These are phyloP conservation scores for Nematolebias whitei DNA, from an alignment of 2,113 vertebrate species.

Conservation along the genomic window DNA sequence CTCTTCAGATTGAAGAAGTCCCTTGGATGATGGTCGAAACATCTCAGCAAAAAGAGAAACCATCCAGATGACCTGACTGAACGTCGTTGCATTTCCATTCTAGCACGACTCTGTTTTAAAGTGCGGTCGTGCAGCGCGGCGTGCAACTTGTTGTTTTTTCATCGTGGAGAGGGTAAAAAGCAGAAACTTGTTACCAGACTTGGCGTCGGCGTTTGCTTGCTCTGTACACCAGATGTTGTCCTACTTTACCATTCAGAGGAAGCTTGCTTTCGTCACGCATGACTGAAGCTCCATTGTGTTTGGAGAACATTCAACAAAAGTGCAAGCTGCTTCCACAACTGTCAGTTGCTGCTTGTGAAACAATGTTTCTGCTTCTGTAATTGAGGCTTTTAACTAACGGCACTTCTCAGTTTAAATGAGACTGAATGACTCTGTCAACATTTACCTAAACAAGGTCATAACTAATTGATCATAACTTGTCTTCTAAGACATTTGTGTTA, in stretches of 20 bases:
- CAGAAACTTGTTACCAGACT: constrained; percentile 26
- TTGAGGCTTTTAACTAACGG: background rate
- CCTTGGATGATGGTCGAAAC: too few relatives aligned
- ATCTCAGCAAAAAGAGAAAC: too few relatives aligned
- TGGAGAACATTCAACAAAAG: constrained; percentile 18
- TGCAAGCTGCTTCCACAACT: constrained; percentile 12
- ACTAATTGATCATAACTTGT: background rate
- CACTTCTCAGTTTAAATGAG: background rate
- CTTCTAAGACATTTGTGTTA: background rate
- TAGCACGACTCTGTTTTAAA: too few relatives aligned
- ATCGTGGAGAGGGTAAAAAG: background rate
- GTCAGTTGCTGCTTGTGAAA: constrained; percentile 14
- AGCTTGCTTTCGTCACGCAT: constrained; percentile 29
- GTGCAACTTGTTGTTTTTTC: constrained; percentile 2
- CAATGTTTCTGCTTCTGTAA: background rate
- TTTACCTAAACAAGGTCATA: constrained; percentile 1
- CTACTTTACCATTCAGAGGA: constrained; percentile 50
- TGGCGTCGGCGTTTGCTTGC: constrained; percentile 14
- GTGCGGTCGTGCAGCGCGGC: too few relatives aligned
- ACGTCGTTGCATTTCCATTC: too few relatives aligned
- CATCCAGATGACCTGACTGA: too few relatives aligned
- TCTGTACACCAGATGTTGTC: constrained; percentile 58
- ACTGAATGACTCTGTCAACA: background rate
- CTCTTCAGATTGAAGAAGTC: too few relatives aligned
- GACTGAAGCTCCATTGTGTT: constrained; percentile 33